phyloP scores from a whole-genome alignment of 2,797 vertebrate genomes.

The Myotis daubentonii region DNA sequence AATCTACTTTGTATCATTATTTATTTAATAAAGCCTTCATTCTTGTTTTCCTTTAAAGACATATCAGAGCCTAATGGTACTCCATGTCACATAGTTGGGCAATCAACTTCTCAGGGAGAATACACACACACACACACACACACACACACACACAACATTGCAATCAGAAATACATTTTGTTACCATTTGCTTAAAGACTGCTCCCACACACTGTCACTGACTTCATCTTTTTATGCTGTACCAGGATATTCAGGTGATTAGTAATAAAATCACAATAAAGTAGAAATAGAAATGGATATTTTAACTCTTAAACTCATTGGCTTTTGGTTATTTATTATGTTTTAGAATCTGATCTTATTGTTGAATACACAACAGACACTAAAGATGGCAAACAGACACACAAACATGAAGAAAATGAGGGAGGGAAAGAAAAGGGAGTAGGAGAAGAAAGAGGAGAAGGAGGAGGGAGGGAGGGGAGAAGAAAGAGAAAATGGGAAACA shows the following conservation, averaged over 20 bases:
- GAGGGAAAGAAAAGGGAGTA: neutral
- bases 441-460: neutral
- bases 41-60: neutral
- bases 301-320: neutral
- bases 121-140: too few species aligned
- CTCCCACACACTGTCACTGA: neutral
- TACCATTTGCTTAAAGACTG: neutral
- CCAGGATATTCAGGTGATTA: neutral
- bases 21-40: neutral
- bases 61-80: neutral
- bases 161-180: neutral
- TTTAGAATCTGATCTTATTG: neutral
- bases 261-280: neutral
- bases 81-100: neutral
- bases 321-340: neutral
- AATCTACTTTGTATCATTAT: slow-evolving; percentile 14
- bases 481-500: too few species aligned
- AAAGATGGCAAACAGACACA: neutral
- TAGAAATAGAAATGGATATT: slow-evolving; percentile 3
- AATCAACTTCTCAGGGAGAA: neutral
- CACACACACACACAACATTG: neutral
- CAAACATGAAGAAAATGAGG: neutral
- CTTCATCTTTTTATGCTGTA: neutral
- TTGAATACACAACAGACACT: neutral
- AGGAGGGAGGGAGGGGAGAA: neutral